Conservation (phyloP, 2,797 vertebrate genomes). For the Enteromius mattozi region DNA sequence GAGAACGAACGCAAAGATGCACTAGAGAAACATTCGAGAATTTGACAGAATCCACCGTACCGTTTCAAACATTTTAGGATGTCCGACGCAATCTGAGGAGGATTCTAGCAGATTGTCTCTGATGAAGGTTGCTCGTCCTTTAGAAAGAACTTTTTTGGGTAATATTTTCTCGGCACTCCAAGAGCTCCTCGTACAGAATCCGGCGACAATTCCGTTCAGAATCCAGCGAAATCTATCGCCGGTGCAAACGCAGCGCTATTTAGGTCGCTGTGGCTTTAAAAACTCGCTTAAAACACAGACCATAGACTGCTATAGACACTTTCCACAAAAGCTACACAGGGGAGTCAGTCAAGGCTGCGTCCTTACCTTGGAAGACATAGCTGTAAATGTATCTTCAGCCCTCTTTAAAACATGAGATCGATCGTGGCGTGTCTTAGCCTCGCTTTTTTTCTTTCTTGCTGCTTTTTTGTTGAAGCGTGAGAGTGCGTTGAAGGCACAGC, state of each 20-base stretch:
- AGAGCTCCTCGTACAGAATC: slow-evolving; percentile 56
- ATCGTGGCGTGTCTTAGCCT: slow-evolving; percentile 40
- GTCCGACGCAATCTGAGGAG: slow-evolving; percentile 75
- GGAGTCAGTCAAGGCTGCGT: slow-evolving; percentile 69
- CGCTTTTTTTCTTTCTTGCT: slow-evolving; percentile 8
- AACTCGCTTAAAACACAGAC: slow-evolving; percentile 60
- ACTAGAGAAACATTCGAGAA: slow-evolving; percentile 10
- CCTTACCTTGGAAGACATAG: slow-evolving; percentile 87
- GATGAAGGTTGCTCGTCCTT: slow-evolving; percentile 65
- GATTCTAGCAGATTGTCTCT: slow-evolving; percentile 65
- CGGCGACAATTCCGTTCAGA: slow-evolving; percentile 62
- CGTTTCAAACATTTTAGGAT: slow-evolving; percentile 84
- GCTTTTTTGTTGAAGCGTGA: slow-evolving; percentile 44
- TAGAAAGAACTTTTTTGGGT: slow-evolving; percentile 66
- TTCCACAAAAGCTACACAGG: slow-evolving; percentile 75
- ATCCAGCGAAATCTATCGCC: slow-evolving; percentile 61
- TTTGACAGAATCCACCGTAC: slow-evolving; percentile 68
- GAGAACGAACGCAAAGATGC: slow-evolving; percentile 19
- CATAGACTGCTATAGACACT: slow-evolving; percentile 64
- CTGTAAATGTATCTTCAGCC: slow-evolving; percentile 79
- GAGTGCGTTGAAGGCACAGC: slow-evolving; percentile 55
- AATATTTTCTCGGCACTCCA: slow-evolving; percentile 59
- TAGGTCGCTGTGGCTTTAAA: slow-evolving; percentile 81
- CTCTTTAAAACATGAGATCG: slow-evolving; percentile 63
- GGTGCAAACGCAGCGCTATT: slow-evolving; percentile 56